These are phyloP conservation scores for Sympetrum striolatum DNA, from an alignment of 2,888 invertebrate genomes.

Conservation along the genomic window DNA sequence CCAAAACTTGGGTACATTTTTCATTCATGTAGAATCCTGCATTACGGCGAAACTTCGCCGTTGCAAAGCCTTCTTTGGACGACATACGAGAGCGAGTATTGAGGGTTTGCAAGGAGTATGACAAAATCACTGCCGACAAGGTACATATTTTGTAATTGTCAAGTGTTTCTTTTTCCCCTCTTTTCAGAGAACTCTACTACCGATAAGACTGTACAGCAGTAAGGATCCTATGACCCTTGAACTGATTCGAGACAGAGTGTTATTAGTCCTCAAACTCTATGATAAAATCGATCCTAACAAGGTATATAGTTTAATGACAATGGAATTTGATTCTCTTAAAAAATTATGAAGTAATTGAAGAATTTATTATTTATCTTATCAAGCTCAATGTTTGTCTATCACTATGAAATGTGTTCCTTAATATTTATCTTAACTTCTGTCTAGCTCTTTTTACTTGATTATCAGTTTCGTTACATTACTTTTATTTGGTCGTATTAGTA, in stretches of 20 bases:
- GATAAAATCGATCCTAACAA: constrained; percentile 95
- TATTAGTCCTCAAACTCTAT: constrained; percentile 95
- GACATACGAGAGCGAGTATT: constrained; percentile 82
- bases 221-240: constrained; percentile 81
- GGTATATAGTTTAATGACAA: constrained; percentile 67
- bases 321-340: background rate
- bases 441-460: no score
- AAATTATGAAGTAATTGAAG: no score
- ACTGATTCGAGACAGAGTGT: constrained; percentile 85
- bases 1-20: constrained; percentile 20
- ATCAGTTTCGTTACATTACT: no score
- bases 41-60: constrained; percentile 54
- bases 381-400: no score
- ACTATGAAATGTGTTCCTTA: no score
- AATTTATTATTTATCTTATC: no score
- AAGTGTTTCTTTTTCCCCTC: constrained; percentile 65
- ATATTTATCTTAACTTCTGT: background rate
- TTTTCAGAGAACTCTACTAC: constrained; percentile 36
- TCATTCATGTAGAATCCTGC: constrained; percentile 5
- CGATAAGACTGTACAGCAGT: constrained; percentile 66
- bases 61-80: constrained; percentile 65
- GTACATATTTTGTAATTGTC: constrained; percentile 65
- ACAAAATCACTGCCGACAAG: constrained; percentile 88
- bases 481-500: no score
- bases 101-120: constrained; percentile 86